Base-by-base conservation (phyloP, 2,113 vertebrate species). In the Pelecanoides urinatrix region DNA sequence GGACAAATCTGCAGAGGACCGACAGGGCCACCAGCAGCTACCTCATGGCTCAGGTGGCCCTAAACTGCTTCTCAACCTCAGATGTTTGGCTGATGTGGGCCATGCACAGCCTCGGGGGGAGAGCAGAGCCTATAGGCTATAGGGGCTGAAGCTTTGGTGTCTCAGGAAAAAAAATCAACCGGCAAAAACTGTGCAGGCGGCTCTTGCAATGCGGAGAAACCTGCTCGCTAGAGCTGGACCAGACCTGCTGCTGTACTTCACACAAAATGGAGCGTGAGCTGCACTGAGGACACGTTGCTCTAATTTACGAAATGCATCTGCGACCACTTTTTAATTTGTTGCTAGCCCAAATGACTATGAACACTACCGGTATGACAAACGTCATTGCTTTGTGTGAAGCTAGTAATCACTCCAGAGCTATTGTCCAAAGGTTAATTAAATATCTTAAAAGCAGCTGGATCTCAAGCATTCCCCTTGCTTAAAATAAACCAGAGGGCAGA, bases 241-340 rank as follows among this genome's bases (percentile, higher is more conserved):
- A 56, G 92, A 23, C 20, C 79, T 86, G 94, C 88, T 71, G 75
- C 40, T 42, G 15, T 29, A 3, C 74, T 27, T 50, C 66, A 6
- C 75, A 66, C 86, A 80, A 94, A 94, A 96, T 80, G 94, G 92
- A 95, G 92, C 3, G 2, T 2, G 67, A 84, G 32, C 79, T 30
- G 47, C 82, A 18, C 63, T 0, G 3, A 77, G 88, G 82, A 34
- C 67, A 25, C 11, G 0, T 6, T 27, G 90, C 85, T 95, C 92
- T 7, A 1, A 76, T 96, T 94, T 81, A 55, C 9, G 1, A 59
- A 87, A 87, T 22, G 84, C 84, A 89, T 87, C 89, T 83, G 90
- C 0, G 1, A 71, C 83, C 55, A 44, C 38, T 81, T 27, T 7
- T 80, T 42, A 50, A 45, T 81, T 7, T 67, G 63, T 9, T 83